These are phyloP conservation scores for Papilio glaucus DNA, from an alignment of 1,140 invertebrate species.

Conservation along the genomic window DNA sequence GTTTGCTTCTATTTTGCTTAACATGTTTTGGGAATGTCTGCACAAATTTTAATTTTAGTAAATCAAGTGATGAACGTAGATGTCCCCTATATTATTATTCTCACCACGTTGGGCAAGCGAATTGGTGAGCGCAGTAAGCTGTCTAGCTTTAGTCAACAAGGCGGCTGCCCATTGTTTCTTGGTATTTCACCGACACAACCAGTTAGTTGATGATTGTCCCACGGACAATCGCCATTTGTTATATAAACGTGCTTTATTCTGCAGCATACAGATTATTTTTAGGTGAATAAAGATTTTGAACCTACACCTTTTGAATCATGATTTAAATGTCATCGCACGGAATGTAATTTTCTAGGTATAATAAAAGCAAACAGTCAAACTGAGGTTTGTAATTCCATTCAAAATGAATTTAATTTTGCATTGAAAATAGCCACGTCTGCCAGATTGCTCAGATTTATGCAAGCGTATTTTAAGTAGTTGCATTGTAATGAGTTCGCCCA, in stretches of 20 bases:
- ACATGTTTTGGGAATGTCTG: background rate
- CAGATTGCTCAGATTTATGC: slow-evolving; percentile 14
- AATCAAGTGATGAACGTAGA: background rate
- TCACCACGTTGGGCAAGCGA: too few species aligned
- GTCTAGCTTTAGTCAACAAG: too few species aligned
- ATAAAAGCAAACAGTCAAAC: background rate
- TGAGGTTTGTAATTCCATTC: slow-evolving; percentile 17
- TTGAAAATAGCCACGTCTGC: slow-evolving; percentile 15
- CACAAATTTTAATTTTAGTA: background rate
- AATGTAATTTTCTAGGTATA: background rate
- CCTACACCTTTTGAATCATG: too few species aligned
- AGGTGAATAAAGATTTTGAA: too few species aligned
- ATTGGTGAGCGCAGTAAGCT: too few species aligned
- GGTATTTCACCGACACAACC: too few species aligned
- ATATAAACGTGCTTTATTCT: too few species aligned
- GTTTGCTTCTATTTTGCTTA: background rate
- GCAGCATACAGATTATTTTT: too few species aligned
- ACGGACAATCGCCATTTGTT: too few species aligned
- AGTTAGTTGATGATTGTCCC: too few species aligned
- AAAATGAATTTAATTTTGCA: slow-evolving; percentile 17
- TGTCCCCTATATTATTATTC: background rate
- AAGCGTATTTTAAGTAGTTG: slow-evolving; percentile 16
- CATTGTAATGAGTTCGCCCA: slow-evolving; percentile 12
- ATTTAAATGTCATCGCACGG: too few species aligned
- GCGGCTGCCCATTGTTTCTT: too few species aligned